These are phyloP conservation scores for Drosophila pallidifrons DNA, from an alignment of 1,140 invertebrate genomes.

Conservation along the genomic window DNA sequence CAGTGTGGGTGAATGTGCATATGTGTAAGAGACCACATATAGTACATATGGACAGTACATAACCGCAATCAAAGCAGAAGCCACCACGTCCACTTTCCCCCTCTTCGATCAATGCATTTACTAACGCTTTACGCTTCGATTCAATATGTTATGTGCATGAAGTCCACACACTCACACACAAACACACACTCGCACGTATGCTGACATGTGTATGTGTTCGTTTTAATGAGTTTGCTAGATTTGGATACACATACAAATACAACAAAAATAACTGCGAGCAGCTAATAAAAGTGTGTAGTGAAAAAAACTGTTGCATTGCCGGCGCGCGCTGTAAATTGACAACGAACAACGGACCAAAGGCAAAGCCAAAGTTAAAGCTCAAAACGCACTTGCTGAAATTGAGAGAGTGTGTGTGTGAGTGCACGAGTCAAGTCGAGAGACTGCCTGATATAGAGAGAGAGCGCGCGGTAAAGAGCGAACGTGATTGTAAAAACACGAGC, in stretches of 20 bases:
- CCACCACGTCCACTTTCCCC: background rate
- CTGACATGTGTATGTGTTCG: background rate
- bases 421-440: conserved; percentile 1
- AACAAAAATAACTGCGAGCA: conserved; percentile 18
- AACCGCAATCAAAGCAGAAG: conserved; percentile 18
- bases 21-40: conserved; percentile 18
- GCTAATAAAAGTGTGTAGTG: conserved; percentile 67
- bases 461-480: conserved; percentile 1
- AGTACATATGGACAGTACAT: conserved; percentile 15
- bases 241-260: conserved; percentile 41
- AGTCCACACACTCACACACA: background rate
- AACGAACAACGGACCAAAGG: background rate
- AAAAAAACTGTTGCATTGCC: conserved; percentile 81
- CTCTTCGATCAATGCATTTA: conserved; percentile 11
- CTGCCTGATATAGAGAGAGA: conserved; percentile 12
- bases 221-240: conserved; percentile 73
- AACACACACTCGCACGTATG: background rate
- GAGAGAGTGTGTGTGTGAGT: conserved; percentile 9
- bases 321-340: conserved; percentile 64
- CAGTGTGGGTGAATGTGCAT: conserved; percentile 1
- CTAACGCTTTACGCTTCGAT: conserved; percentile 27
- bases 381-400: conserved; percentile 31
- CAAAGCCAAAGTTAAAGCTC: conserved; percentile 35
- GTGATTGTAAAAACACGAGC: conserved; percentile 10
- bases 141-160: conserved; percentile 9